phyloP scores from a whole-genome alignment of 2,113 vertebrate genomes.

The Mesembrinibis cayennensis region DNA sequence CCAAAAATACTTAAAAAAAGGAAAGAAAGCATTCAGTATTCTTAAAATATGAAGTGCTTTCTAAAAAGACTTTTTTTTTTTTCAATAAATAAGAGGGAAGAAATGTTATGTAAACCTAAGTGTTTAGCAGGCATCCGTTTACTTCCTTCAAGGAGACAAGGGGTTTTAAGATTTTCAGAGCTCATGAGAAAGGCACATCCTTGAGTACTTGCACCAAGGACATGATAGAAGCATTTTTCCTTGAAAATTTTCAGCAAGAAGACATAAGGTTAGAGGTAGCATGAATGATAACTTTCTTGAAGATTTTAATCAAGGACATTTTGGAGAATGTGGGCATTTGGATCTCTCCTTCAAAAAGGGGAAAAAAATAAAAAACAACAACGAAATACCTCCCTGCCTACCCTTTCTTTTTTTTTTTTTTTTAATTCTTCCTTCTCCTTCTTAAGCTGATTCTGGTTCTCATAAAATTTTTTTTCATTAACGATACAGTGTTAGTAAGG shows the following conservation, averaged over 20 bases:
- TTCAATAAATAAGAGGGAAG: constrained; percentile 43
- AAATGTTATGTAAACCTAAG: constrained; percentile 64
- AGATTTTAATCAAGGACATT: constrained; percentile 36
- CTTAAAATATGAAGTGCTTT: constrained; percentile 69
- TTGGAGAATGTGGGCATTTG: constrained; percentile 3
- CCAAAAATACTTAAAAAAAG: constrained; percentile 56
- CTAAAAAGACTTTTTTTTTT: constrained; percentile 34
- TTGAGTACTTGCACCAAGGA: constrained; percentile 46
- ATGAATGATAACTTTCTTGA: constrained; percentile 50
- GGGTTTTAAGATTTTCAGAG: constrained; percentile 36
- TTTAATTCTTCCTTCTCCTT: neutral
- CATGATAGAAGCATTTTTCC: constrained; percentile 20
- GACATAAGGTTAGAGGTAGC: constrained; percentile 33
- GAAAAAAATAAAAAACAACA: neutral
- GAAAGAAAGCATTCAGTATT: constrained; percentile 24
- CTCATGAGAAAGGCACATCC: constrained; percentile 36
- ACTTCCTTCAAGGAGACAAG: constrained; percentile 55
- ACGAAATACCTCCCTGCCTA: neutral
- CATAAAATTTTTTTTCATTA: constrained; percentile 64
- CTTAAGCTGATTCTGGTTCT: constrained; percentile 45
- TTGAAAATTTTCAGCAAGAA: constrained; percentile 60
- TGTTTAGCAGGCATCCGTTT: constrained; percentile 60
- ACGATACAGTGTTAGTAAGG: constrained; percentile 34
- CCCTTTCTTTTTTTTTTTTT: neutral
- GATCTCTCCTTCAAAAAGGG: neutral